Conservation (phyloP, 1,140 invertebrate genomes). For the Sycophila sp. region DNA sequence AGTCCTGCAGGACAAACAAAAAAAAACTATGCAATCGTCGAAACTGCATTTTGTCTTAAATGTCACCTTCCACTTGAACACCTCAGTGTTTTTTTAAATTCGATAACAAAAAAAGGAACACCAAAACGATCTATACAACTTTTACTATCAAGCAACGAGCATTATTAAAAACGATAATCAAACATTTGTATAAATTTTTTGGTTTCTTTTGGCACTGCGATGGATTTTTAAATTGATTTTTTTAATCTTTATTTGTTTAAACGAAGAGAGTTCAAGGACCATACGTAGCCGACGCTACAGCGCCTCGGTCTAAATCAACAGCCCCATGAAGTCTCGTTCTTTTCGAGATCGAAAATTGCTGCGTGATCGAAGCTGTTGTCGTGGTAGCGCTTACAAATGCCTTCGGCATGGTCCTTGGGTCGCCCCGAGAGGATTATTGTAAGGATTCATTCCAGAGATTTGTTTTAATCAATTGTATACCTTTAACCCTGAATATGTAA, state of each 20-base stretch:
- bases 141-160: constrained; percentile 8
- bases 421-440: neutral
- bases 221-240: constrained; percentile 21
- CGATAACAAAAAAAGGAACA: neutral
- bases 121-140: constrained; percentile 4
- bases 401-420: neutral
- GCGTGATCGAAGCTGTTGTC: neutral
- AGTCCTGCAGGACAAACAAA: constrained; percentile 12
- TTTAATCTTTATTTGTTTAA: constrained; percentile 5
- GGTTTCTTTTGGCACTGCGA: constrained; percentile 9
- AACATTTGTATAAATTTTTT: neutral
- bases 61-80: constrained; percentile 7
- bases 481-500: constrained; percentile 28
- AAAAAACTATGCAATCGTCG: constrained; percentile 19
- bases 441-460: constrained; percentile 32
- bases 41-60: constrained; percentile 5
- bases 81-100: constrained; percentile 10
- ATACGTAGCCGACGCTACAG: neutral
- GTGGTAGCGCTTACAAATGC: neutral
- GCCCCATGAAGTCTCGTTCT: neutral
- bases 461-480: constrained; percentile 30
- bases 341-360: neutral
- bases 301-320: neutral
- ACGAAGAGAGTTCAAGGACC: neutral
- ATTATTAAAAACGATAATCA: neutral